Evolutionary conservation across 2,113 vertebrate species (phyloP).

Genomic region (Micromys minutus): DNA sequence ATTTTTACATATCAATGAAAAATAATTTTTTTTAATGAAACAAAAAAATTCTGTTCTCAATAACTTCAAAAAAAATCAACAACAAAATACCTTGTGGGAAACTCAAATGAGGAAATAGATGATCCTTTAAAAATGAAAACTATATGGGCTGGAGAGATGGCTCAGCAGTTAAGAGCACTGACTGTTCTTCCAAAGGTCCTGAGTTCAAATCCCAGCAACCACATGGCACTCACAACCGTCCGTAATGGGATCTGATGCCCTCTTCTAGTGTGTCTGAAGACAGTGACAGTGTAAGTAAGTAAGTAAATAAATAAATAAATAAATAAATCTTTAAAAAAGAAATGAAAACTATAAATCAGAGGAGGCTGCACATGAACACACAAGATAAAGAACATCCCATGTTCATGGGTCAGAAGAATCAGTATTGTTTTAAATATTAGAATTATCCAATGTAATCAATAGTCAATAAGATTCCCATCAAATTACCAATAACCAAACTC

Average conservation of each 20-base stretch:
- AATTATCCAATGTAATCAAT: not conserved
- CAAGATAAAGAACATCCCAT: not conserved
- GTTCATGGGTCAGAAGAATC: not conserved
- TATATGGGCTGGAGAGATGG: no score
- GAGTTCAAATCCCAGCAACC: no score
- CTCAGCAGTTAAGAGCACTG: no score
- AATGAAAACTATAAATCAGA: not conserved
- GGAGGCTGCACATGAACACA: not conserved
- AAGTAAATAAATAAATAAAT: no score
- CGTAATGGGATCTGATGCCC: no score
- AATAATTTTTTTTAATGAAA: not conserved
- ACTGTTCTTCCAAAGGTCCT: no score
- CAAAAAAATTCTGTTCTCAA: not conserved
- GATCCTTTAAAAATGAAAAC: not conserved
- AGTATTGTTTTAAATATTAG: not conserved
- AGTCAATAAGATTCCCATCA: not conserved
- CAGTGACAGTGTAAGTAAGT: no score
- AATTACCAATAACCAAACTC: not conserved
- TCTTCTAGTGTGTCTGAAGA: no score
- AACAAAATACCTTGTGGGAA: not conserved
- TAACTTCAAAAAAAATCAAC: not conserved
- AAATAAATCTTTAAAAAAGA: not conserved
- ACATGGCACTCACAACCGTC: no score
- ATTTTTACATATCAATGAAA: constrained; percentile 12
- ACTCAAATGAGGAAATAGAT: not conserved